Evolutionary conservation across 2,113 vertebrate species (phyloP).

Genomic region (Zosterops japonicus): DNA sequence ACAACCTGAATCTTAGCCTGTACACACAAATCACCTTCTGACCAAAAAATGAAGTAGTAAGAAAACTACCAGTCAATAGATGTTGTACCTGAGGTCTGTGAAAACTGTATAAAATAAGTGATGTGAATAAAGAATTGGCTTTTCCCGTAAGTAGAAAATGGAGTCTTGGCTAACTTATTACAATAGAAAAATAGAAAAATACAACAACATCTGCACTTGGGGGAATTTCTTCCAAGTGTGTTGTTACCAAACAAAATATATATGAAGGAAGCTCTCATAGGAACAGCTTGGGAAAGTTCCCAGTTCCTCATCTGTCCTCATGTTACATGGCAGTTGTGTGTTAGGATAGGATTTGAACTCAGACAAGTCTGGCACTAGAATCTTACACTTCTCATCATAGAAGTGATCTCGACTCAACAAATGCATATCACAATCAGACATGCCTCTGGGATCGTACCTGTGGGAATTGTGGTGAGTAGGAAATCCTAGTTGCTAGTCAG

Average conservation of each 20-base stretch:
- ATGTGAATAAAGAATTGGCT: not conserved
- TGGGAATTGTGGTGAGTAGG: not conserved
- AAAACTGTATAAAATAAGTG: no score
- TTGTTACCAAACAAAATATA: not conserved
- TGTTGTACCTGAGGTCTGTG: no score
- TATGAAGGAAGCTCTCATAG: not conserved
- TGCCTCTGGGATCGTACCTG: not conserved
- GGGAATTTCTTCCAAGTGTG: not conserved
- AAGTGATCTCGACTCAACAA: not conserved
- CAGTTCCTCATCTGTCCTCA: not conserved
- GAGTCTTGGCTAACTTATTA: not conserved
- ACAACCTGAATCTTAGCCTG: no score
- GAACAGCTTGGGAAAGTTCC: not conserved
- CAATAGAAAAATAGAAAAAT: not conserved
- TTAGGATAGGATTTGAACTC: not conserved
- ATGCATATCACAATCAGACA: not conserved
- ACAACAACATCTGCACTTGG: not conserved
- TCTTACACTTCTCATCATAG: not conserved
- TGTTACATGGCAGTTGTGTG: not conserved
- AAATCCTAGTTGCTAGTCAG: not conserved
- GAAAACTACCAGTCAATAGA: no score
- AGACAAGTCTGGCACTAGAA: not conserved
- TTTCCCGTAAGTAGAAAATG: not conserved
- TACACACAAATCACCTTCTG: no score
- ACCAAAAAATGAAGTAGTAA: no score